Evolutionary conservation across 2,797 vertebrate genomes (phyloP), one percentile per base, ranked within the genome.

Genomic region (Mastacembelus armatus): DNA sequence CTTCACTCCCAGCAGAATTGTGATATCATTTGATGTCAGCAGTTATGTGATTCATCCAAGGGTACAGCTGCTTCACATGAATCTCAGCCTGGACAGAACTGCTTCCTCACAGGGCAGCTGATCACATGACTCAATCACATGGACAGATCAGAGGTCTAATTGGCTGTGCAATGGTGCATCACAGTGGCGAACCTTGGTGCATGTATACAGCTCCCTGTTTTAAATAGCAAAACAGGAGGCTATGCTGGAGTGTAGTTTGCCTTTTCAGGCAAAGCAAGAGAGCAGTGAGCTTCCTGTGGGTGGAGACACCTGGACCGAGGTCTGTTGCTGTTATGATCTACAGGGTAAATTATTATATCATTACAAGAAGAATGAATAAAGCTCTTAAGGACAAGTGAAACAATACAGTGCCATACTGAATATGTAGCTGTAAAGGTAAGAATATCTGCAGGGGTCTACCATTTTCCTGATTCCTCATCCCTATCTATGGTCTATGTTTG

Each of bases 101-200:
- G 79, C 84, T 86, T 90, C 81, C 80, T 91, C 80, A 83, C 84
- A 82, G 84, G 74, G 71, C 75, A 67, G 82, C 60, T 58, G 82
- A 88, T 91, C 89, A 92, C 87, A 75, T 93, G 92, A 89, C 75
- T 78, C 38, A 83, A 82, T 91, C 87, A 90, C 81, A 85, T 69
- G 78, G 77, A 80, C 62, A 73, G 81, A 90, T 85, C 80, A 69
- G 83, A 52, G 71, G 73, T 85, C 76, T 83, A 79, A 92, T 91
- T 91, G 90, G 90, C 74, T 40, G 44, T 18, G 52, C 43, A 19
- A 33, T 68, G 71, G 71, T 40, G 56, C 77, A 82, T 86, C 72
- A 80, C 80, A 27, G 71, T 77, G 73, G 81, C 40, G 21, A 74
- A 68, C 73, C 74, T 56, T 51, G 74, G 49, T 33, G 73, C 59